A percentile compares a stretch with the other conserved stretches of the same genome.
Conservation (phyloP, 2,888 invertebrate genomes). For the Xylota sylvarum region DNA sequence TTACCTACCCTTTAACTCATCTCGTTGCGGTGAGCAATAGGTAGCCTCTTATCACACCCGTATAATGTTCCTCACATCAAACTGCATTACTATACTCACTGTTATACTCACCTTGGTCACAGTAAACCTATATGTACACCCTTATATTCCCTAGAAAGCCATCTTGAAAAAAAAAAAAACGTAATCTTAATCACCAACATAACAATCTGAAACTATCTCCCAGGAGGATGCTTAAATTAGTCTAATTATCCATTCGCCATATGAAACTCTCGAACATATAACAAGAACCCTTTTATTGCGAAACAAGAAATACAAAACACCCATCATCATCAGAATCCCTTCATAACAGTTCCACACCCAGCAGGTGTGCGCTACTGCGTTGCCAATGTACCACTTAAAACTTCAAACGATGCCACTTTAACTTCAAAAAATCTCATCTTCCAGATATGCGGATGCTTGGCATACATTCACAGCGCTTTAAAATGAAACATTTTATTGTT, state of each 20-base stretch:
- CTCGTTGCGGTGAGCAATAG: too few species aligned
- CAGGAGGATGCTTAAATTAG: constrained; percentile 38
- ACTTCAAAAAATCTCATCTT: constrained; percentile 52
- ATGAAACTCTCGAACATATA: constrained; percentile 21
- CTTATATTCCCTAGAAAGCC: neutral
- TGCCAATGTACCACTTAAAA: constrained; percentile 39
- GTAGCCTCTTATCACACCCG: too few species aligned
- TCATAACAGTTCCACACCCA: neutral
- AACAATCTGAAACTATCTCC: constrained; percentile 51
- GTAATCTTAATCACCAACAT: constrained; percentile 37
- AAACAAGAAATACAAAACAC: constrained; percentile 32
- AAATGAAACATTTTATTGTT: constrained; percentile 70
- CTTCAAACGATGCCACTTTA: constrained; percentile 44
- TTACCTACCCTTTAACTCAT: too few species aligned
- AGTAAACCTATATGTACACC: neutral
- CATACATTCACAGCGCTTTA: constrained; percentile 29
- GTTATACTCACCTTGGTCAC: too few species aligned
- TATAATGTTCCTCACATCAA: too few species aligned
- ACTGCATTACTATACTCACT: too few species aligned
- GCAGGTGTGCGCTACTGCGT: constrained; percentile 15
- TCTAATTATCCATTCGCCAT: constrained; percentile 43
- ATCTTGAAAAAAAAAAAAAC: neutral
- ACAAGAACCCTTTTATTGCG: constrained; percentile 17
- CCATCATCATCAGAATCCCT: constrained; percentile 6
- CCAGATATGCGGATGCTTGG: constrained; percentile 33